Evolutionary conservation across 2,797 vertebrate genomes (phyloP).

Genomic region (Calcarius lapponicus): DNA sequence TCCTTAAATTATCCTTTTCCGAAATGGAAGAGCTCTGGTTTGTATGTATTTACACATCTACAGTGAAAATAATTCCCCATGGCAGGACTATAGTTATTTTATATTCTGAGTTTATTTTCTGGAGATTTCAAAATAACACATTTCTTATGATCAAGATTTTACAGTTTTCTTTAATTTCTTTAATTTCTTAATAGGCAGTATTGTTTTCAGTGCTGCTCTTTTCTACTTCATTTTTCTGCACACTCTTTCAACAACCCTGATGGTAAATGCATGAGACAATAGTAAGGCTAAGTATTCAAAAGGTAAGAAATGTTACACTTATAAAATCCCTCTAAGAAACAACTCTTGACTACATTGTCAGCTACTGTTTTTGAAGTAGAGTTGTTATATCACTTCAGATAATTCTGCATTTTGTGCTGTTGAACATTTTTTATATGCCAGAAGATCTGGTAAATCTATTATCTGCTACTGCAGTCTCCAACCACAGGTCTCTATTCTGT

Average conservation of each 20-base stretch:
- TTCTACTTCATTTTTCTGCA: not conserved
- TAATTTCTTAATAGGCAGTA: not conserved
- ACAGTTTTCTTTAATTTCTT: not conserved
- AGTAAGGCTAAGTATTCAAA: not conserved
- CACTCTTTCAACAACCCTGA: not conserved
- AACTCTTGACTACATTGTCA: not conserved
- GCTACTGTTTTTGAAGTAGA: conserved; percentile 14
- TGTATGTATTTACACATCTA: not conserved
- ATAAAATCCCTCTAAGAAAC: not conserved
- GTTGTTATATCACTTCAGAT: conserved; percentile 25
- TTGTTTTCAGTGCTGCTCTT: not conserved
- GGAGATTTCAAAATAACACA: not conserved
- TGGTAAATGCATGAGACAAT: not conserved
- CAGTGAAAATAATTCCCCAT: not conserved
- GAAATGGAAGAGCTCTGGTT: not conserved
- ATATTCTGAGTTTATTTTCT: not conserved
- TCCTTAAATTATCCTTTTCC: not conserved
- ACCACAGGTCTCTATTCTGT: not conserved
- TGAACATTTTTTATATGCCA: not conserved
- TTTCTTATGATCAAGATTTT: not conserved
- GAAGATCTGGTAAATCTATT: not conserved
- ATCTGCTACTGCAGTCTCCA: not conserved
- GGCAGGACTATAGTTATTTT: not conserved
- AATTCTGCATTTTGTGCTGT: conserved; percentile 16
- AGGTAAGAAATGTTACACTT: conserved; percentile 9